These are phyloP conservation scores for Scaptomyza reducta DNA, from an alignment of 2,888 invertebrate species.

Conservation along the genomic window DNA sequence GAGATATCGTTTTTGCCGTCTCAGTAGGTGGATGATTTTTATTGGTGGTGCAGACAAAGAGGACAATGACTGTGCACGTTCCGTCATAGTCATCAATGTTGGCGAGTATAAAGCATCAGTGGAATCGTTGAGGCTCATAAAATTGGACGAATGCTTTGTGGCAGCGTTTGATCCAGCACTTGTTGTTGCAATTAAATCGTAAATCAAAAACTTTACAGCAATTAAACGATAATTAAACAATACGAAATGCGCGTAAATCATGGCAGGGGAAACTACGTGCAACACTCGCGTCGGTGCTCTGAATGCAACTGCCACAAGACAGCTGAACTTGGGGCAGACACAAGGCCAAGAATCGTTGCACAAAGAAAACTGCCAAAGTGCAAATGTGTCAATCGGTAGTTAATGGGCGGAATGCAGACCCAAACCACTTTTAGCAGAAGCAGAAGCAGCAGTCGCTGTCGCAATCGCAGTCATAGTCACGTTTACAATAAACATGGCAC, in stretches of 20 bases:
- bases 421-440: conserved; percentile 19
- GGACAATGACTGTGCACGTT: conserved; percentile 59
- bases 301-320: conserved; percentile 36
- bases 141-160: conserved; percentile 21
- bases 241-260: conserved; percentile 70
- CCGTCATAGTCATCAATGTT: conserved; percentile 74
- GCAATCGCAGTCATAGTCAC: conserved; percentile 63
- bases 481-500: conserved; percentile 69
- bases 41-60: conserved; percentile 15
- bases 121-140: conserved; percentile 41
- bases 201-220: conserved; percentile 75
- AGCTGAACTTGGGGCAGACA: conserved; percentile 24
- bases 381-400: conserved; percentile 77
- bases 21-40: conserved; percentile 52
- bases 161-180: conserved; percentile 50
- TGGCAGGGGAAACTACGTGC: conserved; percentile 41
- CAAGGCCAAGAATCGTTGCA: conserved; percentile 38
- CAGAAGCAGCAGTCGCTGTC: conserved; percentile 28
- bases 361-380: conserved; percentile 69
- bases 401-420: conserved; percentile 49
- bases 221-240: conserved; percentile 79
- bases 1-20: conserved; percentile 84
- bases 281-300: conserved; percentile 17
- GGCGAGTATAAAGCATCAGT: conserved; percentile 71
- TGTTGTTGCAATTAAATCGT: conserved; percentile 75